A percentile compares a stretch with the other conserved stretches of the same genome.
Evolutionary conservation across 2,888 invertebrate species (phyloP).

Genomic region (Ethmia dodecea): DNA sequence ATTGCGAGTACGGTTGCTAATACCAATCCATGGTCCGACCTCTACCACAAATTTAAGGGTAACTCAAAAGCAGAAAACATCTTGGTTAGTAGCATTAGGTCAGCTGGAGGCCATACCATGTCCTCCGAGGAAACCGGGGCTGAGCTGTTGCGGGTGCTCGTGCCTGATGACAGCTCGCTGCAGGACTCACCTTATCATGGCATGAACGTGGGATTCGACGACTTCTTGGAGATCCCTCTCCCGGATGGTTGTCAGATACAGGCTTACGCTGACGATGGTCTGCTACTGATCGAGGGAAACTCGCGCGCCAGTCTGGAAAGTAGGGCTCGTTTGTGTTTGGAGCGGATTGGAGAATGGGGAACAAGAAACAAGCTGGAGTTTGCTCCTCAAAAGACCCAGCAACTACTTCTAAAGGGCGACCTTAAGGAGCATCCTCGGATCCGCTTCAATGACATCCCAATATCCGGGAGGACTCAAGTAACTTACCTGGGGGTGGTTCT

Average conservation of each 20-base stretch:
- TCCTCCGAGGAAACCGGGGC: background rate
- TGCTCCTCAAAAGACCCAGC: constrained; percentile 5
- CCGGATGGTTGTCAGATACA: constrained; percentile 14
- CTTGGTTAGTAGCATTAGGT: background rate
- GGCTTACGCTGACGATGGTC: constrained; percentile 26
- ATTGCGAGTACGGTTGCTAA: too few species aligned
- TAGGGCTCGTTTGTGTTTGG: background rate
- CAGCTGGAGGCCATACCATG: background rate
- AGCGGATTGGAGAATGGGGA: background rate
- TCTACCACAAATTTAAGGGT: too few species aligned
- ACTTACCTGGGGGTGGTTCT: constrained; percentile 1
- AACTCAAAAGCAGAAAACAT: too few species aligned
- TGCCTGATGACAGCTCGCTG: background rate
- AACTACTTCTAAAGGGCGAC: constrained; percentile 5
- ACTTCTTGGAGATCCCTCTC: constrained; percentile 20
- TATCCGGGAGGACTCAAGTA: background rate
- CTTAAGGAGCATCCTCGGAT: constrained; percentile 1
- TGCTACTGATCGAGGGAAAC: constrained; percentile 11
- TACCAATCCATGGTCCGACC: too few species aligned
- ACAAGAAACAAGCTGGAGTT: constrained; percentile 3
- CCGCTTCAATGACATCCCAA: background rate
- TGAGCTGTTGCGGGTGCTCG: background rate
- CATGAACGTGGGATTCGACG: constrained; percentile 21
- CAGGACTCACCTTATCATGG: background rate
- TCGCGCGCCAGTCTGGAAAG: constrained; percentile 16